These are phyloP conservation scores for Rattus norvegicus DNA, from an alignment of 2,113 vertebrate genomes.

Conservation along the genomic window DNA sequence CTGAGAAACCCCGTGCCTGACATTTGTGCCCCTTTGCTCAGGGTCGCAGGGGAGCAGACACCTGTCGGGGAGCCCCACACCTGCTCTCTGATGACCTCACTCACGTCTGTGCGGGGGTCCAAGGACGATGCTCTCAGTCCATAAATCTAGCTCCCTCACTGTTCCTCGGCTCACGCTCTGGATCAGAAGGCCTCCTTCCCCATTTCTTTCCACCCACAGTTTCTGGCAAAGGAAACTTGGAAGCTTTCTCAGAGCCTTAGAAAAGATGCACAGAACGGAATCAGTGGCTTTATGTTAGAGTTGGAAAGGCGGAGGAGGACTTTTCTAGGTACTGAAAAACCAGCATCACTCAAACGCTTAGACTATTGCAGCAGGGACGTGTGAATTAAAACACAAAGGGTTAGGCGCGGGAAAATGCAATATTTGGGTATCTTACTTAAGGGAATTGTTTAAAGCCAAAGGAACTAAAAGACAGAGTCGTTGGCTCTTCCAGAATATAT, in stretches of 20 bases:
- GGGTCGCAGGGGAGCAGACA: conserved; percentile 19
- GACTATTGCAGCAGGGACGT: neutral
- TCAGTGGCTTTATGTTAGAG: neutral
- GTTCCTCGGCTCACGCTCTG: neutral
- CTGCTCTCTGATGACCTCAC: conserved; percentile 62
- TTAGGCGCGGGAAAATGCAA: neutral
- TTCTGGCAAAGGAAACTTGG: conserved; percentile 41
- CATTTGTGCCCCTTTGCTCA: neutral
- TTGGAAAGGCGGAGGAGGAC: neutral
- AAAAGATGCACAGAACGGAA: neutral
- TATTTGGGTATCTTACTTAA: neutral
- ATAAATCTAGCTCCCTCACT: conserved; percentile 59
- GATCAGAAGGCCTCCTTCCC: conserved; percentile 11
- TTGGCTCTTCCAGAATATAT: conserved; percentile 36
- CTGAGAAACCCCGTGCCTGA: neutral
- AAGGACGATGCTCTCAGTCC: neutral
- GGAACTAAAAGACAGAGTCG: conserved; percentile 21
- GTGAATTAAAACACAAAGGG: neutral
- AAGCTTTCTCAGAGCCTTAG: conserved; percentile 48
- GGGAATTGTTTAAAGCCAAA: conserved; percentile 35
- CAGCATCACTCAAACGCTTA: neutral
- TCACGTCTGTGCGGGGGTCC: neutral
- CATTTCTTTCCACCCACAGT: neutral
- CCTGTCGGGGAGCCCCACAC: neutral
- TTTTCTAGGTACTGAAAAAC: conserved; percentile 50